phyloP scores from a whole-genome alignment of 1,140 invertebrate species.

The Anastrepha ludens region DNA sequence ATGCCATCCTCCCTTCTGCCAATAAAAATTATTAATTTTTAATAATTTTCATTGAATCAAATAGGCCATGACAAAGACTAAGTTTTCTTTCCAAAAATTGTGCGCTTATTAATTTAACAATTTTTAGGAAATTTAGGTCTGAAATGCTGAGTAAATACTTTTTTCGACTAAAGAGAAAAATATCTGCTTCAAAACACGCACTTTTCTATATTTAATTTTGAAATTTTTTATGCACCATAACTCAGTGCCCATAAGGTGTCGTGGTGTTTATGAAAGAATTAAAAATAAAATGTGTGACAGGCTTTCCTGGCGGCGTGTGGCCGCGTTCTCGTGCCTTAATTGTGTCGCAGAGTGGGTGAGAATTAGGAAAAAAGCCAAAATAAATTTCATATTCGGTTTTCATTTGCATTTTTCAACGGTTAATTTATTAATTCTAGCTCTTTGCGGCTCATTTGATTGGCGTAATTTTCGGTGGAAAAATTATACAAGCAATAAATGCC shows the following conservation, averaged over 20 bases:
- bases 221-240: constrained; percentile 2
- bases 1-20: not conserved
- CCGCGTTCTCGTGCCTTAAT: not conserved
- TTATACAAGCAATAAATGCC: constrained; percentile 18
- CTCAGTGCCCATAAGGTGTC: constrained; percentile 8
- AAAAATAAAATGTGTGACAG: constrained; percentile 44
- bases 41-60: not conserved
- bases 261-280: constrained; percentile 26
- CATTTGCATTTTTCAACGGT: not conserved
- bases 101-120: not conserved
- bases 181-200: not conserved
- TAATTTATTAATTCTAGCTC: constrained; percentile 26
- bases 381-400: not conserved
- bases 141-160: not conserved
- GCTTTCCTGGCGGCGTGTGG: constrained; percentile 12
- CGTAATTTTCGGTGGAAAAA: not conserved
- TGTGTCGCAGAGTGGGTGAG: not conserved
- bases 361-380: not conserved
- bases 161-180: not conserved
- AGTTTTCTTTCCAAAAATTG: not conserved
- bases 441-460: constrained; percentile 17
- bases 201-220: not conserved
- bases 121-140: not conserved
- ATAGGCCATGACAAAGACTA: not conserved
- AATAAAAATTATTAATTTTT: constrained; percentile 28